These are phyloP conservation scores for Platysternon megacephalum DNA, from an alignment of 2,113 vertebrate genomes.

Conservation along the genomic window DNA sequence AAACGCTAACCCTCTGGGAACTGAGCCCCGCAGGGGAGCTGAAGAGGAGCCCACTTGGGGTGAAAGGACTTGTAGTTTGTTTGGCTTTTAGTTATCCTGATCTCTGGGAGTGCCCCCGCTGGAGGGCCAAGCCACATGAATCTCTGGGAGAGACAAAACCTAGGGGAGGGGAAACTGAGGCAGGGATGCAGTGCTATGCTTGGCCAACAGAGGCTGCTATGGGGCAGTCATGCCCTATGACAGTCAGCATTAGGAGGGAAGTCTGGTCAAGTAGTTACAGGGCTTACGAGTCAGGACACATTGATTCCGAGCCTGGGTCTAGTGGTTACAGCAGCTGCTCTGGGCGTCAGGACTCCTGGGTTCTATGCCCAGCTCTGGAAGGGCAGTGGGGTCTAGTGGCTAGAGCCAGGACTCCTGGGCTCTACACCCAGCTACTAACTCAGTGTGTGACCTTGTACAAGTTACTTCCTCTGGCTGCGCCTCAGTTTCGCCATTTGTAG, in stretches of 20 bases:
- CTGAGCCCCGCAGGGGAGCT: too few relatives aligned
- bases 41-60: background rate
- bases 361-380: too few relatives aligned
- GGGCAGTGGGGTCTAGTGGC: too few relatives aligned
- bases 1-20: too few relatives aligned
- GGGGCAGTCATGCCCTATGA: background rate
- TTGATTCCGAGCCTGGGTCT: background rate
- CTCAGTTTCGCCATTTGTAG: background rate
- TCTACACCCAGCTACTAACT: background rate
- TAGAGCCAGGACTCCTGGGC: too few relatives aligned
- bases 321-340: too few relatives aligned
- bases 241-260: background rate
- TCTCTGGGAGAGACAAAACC: background rate
- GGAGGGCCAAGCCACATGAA: background rate
- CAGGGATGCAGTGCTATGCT: background rate
- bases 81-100: background rate
- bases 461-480: too few relatives aligned
- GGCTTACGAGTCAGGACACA: background rate
- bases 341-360: too few relatives aligned
- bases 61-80: background rate
- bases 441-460: too few relatives aligned
- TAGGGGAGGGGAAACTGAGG: background rate
- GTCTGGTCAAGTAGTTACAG: background rate
- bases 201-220: background rate
- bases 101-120: background rate